These are phyloP conservation scores for Heliopora coerulea DNA, from an alignment of 92 coral and sea anemone genomes.

Conservation along the genomic window DNA sequence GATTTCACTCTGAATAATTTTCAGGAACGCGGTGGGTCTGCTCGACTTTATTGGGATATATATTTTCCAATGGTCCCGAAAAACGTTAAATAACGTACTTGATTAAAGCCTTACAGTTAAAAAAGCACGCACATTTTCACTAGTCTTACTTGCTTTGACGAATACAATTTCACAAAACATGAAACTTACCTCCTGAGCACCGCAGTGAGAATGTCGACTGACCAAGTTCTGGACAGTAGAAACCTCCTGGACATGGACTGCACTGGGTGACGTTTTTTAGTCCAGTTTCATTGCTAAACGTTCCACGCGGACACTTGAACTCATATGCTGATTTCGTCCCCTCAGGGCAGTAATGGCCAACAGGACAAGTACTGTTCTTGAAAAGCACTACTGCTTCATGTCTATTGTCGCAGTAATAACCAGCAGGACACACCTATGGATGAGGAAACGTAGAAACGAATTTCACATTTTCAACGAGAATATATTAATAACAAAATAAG, in stretches of 20 bases:
- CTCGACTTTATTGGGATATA: no score
- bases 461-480: no score
- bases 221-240: slow-evolving; percentile 87
- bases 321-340: slow-evolving; percentile 72
- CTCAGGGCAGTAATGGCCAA: slow-evolving; percentile 83
- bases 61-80: no score
- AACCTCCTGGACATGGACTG: slow-evolving; percentile 92
- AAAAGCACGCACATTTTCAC: no score
- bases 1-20: no score
- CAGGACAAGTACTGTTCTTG: slow-evolving; percentile 93
- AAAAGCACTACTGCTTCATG: slow-evolving; percentile 79
- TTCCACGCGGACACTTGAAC: slow-evolving; percentile 86
- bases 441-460: not conserved
- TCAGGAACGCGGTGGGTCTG: no score
- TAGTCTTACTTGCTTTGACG: no score
- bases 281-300: slow-evolving; percentile 80
- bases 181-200: slow-evolving; percentile 74
- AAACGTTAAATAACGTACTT: no score
- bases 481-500: no score
- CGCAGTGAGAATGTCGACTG: slow-evolving; percentile 72
- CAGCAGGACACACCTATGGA: slow-evolving; percentile 81
- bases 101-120: no score
- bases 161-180: no score
- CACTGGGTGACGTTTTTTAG: slow-evolving; percentile 59
- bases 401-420: slow-evolving; percentile 89